These are phyloP conservation scores for Hemichromis elongatus DNA, from an alignment of 2,113 vertebrate genomes.

Conservation along the genomic window DNA sequence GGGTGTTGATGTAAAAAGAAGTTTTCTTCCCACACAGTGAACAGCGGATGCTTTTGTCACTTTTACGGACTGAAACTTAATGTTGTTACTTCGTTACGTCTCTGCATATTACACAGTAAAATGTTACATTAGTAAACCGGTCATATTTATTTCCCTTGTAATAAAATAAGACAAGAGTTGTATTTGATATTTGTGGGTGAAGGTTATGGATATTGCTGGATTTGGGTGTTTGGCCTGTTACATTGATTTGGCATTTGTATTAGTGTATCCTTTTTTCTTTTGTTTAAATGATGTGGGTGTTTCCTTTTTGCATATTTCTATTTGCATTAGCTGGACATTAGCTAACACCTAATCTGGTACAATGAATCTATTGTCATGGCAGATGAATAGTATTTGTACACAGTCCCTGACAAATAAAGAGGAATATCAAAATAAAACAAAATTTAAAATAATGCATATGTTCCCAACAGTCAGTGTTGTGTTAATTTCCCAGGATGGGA, in stretches of 20 bases:
- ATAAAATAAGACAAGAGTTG: not conserved
- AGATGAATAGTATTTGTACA: not conserved
- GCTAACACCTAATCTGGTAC: too few species aligned
- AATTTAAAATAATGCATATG: not conserved
- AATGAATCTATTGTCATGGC: not conserved
- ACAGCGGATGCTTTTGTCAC: too few species aligned
- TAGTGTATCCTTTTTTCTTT: not conserved
- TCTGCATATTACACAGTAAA: too few species aligned
- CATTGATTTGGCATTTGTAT: not conserved
- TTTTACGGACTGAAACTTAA: too few species aligned
- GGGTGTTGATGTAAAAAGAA: too few species aligned
- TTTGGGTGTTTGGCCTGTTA: not conserved
- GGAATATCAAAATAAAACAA: fast-evolving
- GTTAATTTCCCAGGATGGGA: not conserved
- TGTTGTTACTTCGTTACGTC: too few species aligned
- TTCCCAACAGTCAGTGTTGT: not conserved
- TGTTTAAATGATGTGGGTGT: fast-evolving
- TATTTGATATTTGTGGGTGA: not conserved
- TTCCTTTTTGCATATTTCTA: not conserved
- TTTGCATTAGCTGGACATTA: not conserved
- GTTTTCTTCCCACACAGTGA: too few species aligned
- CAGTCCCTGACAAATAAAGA: not conserved
- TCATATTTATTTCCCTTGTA: not conserved
- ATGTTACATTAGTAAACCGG: not conserved
- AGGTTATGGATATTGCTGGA: not conserved